Base-by-base conservation (phyloP, 2,888 invertebrate genomes). In the Erpobdella octoculata region DNA sequence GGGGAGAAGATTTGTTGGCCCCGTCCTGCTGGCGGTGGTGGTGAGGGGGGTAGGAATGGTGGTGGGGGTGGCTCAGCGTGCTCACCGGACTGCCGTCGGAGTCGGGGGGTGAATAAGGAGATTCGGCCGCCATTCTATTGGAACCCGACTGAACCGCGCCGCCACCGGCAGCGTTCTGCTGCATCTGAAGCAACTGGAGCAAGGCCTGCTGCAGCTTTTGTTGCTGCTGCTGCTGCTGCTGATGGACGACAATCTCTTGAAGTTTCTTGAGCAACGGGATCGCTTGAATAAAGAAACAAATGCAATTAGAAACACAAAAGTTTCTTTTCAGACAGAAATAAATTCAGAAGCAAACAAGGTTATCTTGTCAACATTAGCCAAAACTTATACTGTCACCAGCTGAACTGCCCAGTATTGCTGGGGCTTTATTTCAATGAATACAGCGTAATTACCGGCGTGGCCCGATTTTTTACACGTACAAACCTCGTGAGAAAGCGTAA, bases 201-300 rank as follows among this genome's bases (percentile, higher is more conserved):
- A 73, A 69, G 66, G 74, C 48, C 71, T 75, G 73, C 70, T 75
- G 75, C 58, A 73, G 46, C 59, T 76, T 68, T 53, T 65, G 53
- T 71, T 72, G 73, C 59, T 76, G 76, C 37, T 74, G 72, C 64
- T 77, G 75, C 31, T 74, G 74, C 59, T 75, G 76, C 71, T 76
- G 75, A 25, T 71, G 74, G 33, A 76, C 64, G 72, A 77, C 64
- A 38, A 75, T 74, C 67, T 76, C 72, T 69, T 77, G 77, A 21
- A 77, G 61, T 66, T 75, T 74, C 71, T 77, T 75, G 28, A 77
- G 73, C 41, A 75, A 69, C 36, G 76, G 73, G 37, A 77, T 76
- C 5, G 76, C 76, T 76, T 72, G 8, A 67, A 53, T 21, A 41
- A 36, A 41, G 8, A 31, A 31, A n/a, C 41, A 21, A 18, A 41